A percentile compares a stretch with the other conserved stretches of the same genome.
Evolutionary conservation across 2,888 invertebrate genomes (phyloP).

Genomic region (Seira musarum): DNA sequence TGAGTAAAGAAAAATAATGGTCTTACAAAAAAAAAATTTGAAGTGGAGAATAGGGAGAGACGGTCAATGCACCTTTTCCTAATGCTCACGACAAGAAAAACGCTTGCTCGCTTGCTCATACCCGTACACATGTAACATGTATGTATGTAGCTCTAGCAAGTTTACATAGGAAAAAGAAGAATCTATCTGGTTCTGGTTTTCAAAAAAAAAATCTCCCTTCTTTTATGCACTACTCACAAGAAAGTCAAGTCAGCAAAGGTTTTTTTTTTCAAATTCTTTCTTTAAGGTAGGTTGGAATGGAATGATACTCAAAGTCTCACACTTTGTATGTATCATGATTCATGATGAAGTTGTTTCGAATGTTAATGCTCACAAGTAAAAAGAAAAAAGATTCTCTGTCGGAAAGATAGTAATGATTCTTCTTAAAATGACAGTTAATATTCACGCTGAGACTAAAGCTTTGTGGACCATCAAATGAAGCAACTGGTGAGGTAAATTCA

Average conservation of each 20-base stretch:
- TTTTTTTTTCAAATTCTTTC: slow-evolving; percentile 2
- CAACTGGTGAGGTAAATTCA: neutral
- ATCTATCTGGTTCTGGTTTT: slow-evolving; percentile 2
- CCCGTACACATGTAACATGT: neutral
- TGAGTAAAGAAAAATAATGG: slow-evolving; percentile 17
- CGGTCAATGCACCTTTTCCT: slow-evolving; percentile 61
- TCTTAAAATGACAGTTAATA: slow-evolving; percentile 9
- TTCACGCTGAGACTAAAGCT: neutral
- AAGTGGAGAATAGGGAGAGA: slow-evolving; percentile 32
- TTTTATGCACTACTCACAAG: neutral
- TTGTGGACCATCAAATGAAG: neutral
- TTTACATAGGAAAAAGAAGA: slow-evolving; percentile 9
- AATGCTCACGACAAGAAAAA: slow-evolving; percentile 41
- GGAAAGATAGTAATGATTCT: neutral
- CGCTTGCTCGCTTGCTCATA: neutral
- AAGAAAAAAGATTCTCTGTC: neutral
- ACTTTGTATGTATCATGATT: slow-evolving; percentile 5
- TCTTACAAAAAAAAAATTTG: slow-evolving; percentile 22
- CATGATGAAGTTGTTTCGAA: slow-evolving; percentile 23
- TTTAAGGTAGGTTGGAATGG: slow-evolving; percentile 1
- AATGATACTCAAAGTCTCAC: slow-evolving; percentile 9
- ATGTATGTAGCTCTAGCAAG: neutral
- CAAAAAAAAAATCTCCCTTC: neutral
- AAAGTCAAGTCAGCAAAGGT: neutral
- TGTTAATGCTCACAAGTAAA: slow-evolving; percentile 7